Conservation (phyloP, 2,888 invertebrate genomes). For the Kuschelorhynchus macadamiae region DNA sequence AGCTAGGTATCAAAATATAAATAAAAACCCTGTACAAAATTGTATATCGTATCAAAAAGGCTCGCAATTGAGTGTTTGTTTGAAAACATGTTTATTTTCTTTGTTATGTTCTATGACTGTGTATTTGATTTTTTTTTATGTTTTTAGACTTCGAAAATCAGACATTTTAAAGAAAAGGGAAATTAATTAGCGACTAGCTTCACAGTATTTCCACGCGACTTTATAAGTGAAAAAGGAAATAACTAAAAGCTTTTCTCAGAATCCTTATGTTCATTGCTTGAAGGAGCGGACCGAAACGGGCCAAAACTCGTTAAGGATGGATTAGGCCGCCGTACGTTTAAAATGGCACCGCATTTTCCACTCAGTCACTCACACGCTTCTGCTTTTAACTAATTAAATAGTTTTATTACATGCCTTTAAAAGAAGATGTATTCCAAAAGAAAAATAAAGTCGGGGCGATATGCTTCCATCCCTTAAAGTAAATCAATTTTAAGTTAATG, state of each 20-base stretch:
- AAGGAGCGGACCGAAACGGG: conserved; percentile 57
- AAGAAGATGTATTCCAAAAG: conserved; percentile 24
- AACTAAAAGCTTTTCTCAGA: conserved; percentile 61
- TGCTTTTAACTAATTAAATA: conserved; percentile 64
- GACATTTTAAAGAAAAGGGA: conserved; percentile 43
- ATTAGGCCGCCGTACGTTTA: conserved; percentile 63
- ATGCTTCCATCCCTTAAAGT: conserved; percentile 19
- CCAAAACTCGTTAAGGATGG: conserved; percentile 68
- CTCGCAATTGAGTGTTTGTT: too few relatives aligned
- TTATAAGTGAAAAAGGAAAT: conserved; percentile 66
- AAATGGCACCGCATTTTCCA: conserved; percentile 53
- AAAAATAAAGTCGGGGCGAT: conserved; percentile 36
- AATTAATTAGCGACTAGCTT: conserved; percentile 70
- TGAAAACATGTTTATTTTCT: too few relatives aligned
- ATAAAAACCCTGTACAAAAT: too few relatives aligned
- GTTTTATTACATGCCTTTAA: conserved; percentile 56
- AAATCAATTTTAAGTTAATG: conserved; percentile 18
- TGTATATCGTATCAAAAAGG: too few relatives aligned
- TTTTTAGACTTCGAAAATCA: too few relatives aligned
- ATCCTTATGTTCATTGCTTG: conserved; percentile 67
- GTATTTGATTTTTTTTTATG: too few relatives aligned
- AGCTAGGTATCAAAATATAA: too few relatives aligned
- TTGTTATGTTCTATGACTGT: too few relatives aligned
- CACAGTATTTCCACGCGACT: conserved; percentile 48
- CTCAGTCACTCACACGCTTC: conserved; percentile 58